phyloP scores from a whole-genome alignment of 2,797 vertebrate genomes.

The Phataginus tetradactyla region DNA sequence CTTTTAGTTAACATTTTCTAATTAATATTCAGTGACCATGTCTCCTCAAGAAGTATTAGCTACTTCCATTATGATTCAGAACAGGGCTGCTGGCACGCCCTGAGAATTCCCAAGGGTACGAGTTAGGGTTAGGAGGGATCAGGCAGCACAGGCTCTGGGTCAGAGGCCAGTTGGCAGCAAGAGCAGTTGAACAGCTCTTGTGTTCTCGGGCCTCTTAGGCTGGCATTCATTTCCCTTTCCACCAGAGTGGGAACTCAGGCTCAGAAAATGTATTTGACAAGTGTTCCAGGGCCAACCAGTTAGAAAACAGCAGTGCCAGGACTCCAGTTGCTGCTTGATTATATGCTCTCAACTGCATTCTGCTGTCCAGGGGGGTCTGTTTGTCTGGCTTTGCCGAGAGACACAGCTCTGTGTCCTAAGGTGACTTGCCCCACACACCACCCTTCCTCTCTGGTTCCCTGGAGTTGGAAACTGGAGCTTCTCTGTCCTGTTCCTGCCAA shows the following conservation, averaged over 20 bases:
- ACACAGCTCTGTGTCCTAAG: background rate
- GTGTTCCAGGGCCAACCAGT: background rate
- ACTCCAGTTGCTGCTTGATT: background rate
- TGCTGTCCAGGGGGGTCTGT: background rate
- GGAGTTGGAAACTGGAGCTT: background rate
- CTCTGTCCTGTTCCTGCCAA: background rate
- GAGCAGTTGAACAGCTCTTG: background rate
- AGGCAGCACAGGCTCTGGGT: background rate
- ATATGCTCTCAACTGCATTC: background rate
- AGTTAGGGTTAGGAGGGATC: background rate
- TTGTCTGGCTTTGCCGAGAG: background rate
- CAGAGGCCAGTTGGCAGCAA: background rate
- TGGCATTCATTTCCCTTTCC: background rate
- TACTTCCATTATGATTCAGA: background rate
- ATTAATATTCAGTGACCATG: slow-evolving; percentile 19
- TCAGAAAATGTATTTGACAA: background rate
- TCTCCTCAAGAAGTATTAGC: background rate
- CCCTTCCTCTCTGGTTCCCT: background rate
- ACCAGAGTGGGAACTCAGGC: background rate
- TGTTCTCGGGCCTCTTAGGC: background rate
- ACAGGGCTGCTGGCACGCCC: background rate
- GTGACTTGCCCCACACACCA: background rate
- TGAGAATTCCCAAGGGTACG: background rate
- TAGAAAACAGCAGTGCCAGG: background rate
- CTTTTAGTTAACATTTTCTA: background rate